Evolutionary conservation across 2,797 vertebrate species (phyloP).

Genomic region (Pangasius djambal): DNA sequence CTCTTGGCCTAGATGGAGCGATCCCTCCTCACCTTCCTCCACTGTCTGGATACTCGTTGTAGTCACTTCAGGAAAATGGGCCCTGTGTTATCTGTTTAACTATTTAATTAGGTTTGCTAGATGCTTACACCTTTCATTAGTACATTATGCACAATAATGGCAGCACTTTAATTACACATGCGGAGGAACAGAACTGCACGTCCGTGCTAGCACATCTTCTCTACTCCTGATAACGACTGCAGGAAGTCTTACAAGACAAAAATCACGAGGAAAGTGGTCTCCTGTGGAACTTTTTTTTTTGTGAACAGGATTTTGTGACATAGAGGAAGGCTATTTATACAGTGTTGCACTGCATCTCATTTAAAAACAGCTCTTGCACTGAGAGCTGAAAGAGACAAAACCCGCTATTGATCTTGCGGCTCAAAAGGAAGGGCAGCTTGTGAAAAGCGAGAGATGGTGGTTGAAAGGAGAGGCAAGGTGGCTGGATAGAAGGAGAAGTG

Average conservation of each 20-base stretch:
- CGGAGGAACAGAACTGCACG: slow-evolving; percentile 32
- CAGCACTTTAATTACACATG: slow-evolving; percentile 69
- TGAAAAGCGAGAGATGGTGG: slow-evolving; percentile 59
- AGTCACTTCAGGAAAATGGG: slow-evolving; percentile 76
- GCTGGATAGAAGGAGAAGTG: slow-evolving; percentile 63
- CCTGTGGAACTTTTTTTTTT: neutral
- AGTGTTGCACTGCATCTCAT: slow-evolving; percentile 51
- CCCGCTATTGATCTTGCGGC: slow-evolving; percentile 78
- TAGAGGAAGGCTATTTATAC: slow-evolving; percentile 50
- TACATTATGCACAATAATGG: slow-evolving; percentile 77
- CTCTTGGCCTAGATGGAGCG: slow-evolving; percentile 72
- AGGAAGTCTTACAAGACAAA: slow-evolving; percentile 30
- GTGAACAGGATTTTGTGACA: slow-evolving; percentile 23
- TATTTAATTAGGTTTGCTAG: slow-evolving; percentile 74
- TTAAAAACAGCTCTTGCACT: slow-evolving; percentile 53
- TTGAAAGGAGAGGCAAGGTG: slow-evolving; percentile 73
- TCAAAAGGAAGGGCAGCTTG: slow-evolving; percentile 72
- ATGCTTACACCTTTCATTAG: slow-evolving; percentile 75
- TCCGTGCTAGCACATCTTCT: slow-evolving; percentile 4
- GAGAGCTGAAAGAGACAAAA: slow-evolving; percentile 72
- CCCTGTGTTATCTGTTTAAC: slow-evolving; percentile 75
- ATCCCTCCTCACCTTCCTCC: slow-evolving; percentile 60
- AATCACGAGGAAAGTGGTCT: slow-evolving; percentile 6
- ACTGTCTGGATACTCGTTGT: slow-evolving; percentile 67
- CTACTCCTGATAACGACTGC: slow-evolving; percentile 9